A percentile compares a stretch with the other conserved stretches of the same genome.
phyloP scores from a whole-genome alignment of 1,140 invertebrate species.

The Antheraea mylitta region DNA sequence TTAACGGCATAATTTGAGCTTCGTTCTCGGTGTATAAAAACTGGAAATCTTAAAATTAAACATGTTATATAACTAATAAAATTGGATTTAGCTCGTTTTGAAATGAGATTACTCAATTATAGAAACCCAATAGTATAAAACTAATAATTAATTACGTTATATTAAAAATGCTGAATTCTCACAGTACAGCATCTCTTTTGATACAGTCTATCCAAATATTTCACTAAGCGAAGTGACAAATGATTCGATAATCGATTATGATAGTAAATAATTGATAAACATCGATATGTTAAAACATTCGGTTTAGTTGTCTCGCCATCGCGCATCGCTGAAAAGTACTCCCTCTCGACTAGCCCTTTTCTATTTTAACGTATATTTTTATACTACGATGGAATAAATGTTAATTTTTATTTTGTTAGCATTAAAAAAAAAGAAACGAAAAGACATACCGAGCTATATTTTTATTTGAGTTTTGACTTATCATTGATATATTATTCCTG shows the following conservation, averaged over 20 bases:
- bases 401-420: slow-evolving; percentile 77
- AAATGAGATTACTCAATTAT: too few species aligned
- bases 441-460: slow-evolving; percentile 73
- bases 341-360: slow-evolving; percentile 34
- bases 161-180: too few species aligned
- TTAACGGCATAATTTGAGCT: too few species aligned
- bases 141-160: too few species aligned
- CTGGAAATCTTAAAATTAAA: too few species aligned
- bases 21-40: too few species aligned
- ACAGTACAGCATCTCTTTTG: too few species aligned
- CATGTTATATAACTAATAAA: too few species aligned
- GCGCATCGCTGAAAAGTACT: slow-evolving; percentile 1
- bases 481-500: slow-evolving; percentile 10
- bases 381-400: slow-evolving; percentile 74
- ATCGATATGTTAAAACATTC: not conserved
- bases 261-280: not conserved
- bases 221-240: too few species aligned
- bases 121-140: too few species aligned
- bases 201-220: too few species aligned
- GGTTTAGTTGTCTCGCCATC: not conserved
- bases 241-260: not conserved
- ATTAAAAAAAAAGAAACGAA: slow-evolving; percentile 62
- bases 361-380: slow-evolving; percentile 77
- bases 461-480: slow-evolving; percentile 59
- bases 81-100: too few species aligned